phyloP scores from a whole-genome alignment of 2,888 invertebrate species.

The Sinohyriopsis cumingii region DNA sequence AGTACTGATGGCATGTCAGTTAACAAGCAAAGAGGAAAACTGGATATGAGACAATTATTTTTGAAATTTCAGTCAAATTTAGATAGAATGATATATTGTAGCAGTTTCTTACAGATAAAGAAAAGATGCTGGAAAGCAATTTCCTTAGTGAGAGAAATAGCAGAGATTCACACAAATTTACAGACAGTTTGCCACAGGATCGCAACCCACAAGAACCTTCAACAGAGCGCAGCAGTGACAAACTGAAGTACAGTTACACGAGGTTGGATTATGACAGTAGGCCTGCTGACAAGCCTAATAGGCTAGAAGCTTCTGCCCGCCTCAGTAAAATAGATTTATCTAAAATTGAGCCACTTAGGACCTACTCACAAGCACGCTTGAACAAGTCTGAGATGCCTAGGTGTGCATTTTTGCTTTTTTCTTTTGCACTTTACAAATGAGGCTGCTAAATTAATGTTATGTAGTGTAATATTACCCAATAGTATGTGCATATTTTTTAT shows the following conservation, averaged over 20 bases:
- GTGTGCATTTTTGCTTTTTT: not conserved
- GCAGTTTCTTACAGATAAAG: slow-evolving; percentile 9
- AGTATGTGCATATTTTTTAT: no score
- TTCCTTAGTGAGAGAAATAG: slow-evolving; percentile 18
- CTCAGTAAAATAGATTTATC: no score
- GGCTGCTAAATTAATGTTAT: no score
- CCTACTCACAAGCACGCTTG: not conserved
- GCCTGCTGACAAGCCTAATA: not conserved
- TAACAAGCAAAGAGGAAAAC: no score
- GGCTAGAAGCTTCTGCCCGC: no score
- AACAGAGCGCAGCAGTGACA: slow-evolving; percentile 2
- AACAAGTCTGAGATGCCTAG: slow-evolving; percentile 15
- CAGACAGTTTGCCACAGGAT: not conserved
- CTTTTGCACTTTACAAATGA: no score
- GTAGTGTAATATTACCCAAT: no score
- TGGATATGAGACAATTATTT: no score
- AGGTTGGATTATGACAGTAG: slow-evolving; percentile 4
- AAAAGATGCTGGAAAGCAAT: slow-evolving; percentile 19
- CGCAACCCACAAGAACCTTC: not conserved
- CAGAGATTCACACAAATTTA: not conserved
- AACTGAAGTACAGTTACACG: slow-evolving; percentile 5
- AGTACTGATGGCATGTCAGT: no score
- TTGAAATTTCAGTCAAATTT: not conserved
- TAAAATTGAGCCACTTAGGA: no score
- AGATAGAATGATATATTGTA: not conserved